Conservation (phyloP, 2,888 invertebrate genomes). For the Aricia artaxerxes region DNA sequence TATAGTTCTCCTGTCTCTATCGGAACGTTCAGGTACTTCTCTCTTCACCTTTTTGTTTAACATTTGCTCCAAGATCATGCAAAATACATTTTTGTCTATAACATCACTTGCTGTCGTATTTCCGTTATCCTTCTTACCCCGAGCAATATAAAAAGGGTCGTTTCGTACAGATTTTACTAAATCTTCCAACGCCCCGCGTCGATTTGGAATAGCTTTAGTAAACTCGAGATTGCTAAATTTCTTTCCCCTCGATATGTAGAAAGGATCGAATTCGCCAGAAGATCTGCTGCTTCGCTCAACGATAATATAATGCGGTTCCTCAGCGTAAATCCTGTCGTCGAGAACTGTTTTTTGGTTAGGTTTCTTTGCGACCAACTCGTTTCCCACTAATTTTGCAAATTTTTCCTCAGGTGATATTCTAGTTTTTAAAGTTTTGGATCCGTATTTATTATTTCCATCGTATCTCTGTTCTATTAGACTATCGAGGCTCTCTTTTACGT, state of each 20-base stretch:
- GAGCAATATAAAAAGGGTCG: slow-evolving; percentile 75
- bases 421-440: slow-evolving; percentile 52
- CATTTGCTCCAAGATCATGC: slow-evolving; percentile 60
- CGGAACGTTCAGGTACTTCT: slow-evolving; percentile 56
- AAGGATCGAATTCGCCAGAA: slow-evolving; percentile 68
- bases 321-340: slow-evolving; percentile 71
- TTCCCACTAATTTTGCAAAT: slow-evolving; percentile 32
- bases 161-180: slow-evolving; percentile 72
- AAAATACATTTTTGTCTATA: slow-evolving; percentile 65
- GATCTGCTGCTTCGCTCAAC: slow-evolving; percentile 71
- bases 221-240: slow-evolving; percentile 53
- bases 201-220: slow-evolving; percentile 56
- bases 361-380: slow-evolving; percentile 42
- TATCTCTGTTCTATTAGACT: slow-evolving; percentile 50
- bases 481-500: slow-evolving; percentile 56
- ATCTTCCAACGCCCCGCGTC: slow-evolving; percentile 69
- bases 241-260: slow-evolving; percentile 66
- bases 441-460: slow-evolving; percentile 36
- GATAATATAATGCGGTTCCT: slow-evolving; percentile 78
- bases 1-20: slow-evolving; percentile 64
- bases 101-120: slow-evolving; percentile 48
- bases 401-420: slow-evolving; percentile 30
- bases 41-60: slow-evolving; percentile 54
- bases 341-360: slow-evolving; percentile 56
- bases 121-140: slow-evolving; percentile 68